Percentiles rank a stretch among this genome's conserved stretches.
Evolutionary conservation across 2,797 vertebrate species (phyloP).

Genomic region (Lutjanus argentimaculatus): DNA sequence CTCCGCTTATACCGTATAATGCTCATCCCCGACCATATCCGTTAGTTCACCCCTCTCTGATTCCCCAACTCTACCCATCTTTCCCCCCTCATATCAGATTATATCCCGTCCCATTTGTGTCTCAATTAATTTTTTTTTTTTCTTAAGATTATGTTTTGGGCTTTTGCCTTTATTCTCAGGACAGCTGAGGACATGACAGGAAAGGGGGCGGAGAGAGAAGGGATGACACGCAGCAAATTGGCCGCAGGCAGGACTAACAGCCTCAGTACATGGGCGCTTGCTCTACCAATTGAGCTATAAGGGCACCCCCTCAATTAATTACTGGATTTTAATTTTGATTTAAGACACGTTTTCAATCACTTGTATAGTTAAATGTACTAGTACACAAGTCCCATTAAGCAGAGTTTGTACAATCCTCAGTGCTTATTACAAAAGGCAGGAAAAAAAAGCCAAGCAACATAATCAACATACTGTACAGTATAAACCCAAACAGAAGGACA

Average conservation of each 20-base stretch:
- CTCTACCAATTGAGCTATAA: no score
- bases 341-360: not conserved
- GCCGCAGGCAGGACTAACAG: no score
- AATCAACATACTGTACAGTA: slow-evolving; percentile 28
- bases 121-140: slow-evolving; percentile 14
- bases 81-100: not conserved
- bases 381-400: not conserved
- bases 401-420: not conserved
- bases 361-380: not conserved
- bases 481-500: slow-evolving; percentile 53
- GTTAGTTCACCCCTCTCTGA: slow-evolving; percentile 16
- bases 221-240: no score
- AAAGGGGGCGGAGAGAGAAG: no score
- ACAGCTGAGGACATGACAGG: no score
- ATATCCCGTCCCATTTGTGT: not conserved
- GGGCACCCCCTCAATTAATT: slow-evolving; percentile 14
- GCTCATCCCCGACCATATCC: slow-evolving; percentile 24
- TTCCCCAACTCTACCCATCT: not conserved
- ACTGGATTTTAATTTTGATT: slow-evolving; percentile 2
- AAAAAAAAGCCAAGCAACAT: slow-evolving; percentile 20
- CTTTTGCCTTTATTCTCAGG: no score
- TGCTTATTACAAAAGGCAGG: slow-evolving; percentile 3
- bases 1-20: slow-evolving; percentile 24
- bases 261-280: no score
- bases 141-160: no score